phyloP scores from a whole-genome alignment of 2,113 vertebrate genomes.

The Corythornis vintsioides region DNA sequence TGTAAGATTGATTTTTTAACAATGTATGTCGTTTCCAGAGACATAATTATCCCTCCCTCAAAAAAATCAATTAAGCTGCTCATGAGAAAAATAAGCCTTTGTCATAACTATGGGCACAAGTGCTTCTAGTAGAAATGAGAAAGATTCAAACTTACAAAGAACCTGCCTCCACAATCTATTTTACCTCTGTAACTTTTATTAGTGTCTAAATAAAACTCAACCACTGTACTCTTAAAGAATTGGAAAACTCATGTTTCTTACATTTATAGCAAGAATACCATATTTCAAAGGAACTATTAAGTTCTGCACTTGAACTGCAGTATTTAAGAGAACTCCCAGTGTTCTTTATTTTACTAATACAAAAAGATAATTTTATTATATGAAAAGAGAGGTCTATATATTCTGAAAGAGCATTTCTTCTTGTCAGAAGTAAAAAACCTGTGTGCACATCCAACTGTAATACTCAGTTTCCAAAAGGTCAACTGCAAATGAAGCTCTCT shows the following conservation, averaged over 20 bases:
- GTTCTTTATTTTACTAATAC: background rate
- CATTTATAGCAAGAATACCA: background rate
- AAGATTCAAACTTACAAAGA: background rate
- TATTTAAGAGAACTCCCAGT: background rate
- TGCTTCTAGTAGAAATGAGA: background rate
- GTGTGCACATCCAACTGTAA: background rate
- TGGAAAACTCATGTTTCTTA: background rate
- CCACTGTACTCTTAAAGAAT: background rate
- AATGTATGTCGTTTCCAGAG: background rate
- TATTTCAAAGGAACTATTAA: background rate
- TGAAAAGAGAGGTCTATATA: background rate
- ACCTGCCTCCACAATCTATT: background rate
- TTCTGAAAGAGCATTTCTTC: background rate
- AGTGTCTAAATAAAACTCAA: background rate
- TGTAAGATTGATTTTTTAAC: background rate
- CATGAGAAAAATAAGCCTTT: background rate
- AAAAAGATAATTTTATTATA: background rate
- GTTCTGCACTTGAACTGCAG: background rate
- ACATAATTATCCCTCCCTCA: background rate
- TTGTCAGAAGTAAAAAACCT: conserved; percentile 9
- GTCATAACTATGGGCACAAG: background rate
- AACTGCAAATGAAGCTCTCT: background rate
- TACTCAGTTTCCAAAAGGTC: background rate
- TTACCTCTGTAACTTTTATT: background rate
- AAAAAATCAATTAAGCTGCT: background rate